Percentiles rank a stretch among this genome's conserved stretches.
Evolutionary conservation across 2,888 invertebrate genomes (phyloP).

Genomic region (Coecobrya sp.): DNA sequence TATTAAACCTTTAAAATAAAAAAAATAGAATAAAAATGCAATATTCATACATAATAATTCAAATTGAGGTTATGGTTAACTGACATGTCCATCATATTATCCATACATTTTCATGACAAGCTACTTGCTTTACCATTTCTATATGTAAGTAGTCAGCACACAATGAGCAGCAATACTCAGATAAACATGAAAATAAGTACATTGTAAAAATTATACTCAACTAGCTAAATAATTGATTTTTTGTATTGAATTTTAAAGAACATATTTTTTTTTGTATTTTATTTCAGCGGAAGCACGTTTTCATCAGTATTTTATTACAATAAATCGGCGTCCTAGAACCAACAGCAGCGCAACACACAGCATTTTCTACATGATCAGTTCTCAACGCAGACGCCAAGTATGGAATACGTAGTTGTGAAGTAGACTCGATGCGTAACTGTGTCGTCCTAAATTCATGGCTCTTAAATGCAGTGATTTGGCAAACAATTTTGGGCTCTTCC

Average conservation of each 20-base stretch:
- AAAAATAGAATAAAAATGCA: too few species aligned
- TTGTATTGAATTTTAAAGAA: not conserved
- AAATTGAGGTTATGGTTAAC: too few species aligned
- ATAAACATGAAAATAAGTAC: too few species aligned
- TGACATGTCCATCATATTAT: too few species aligned
- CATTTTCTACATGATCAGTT: slow-evolving; percentile 74
- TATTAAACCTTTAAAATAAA: too few species aligned
- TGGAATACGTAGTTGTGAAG: not conserved
- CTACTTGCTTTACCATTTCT: too few species aligned
- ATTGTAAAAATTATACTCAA: not conserved
- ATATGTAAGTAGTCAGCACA: too few species aligned
- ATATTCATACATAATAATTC: too few species aligned
- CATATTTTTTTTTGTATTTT: slow-evolving; percentile 18
- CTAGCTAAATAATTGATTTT: not conserved
- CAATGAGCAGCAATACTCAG: too few species aligned
- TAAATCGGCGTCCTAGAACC: not conserved
- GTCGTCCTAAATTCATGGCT: slow-evolving; percentile 72
- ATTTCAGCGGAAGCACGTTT: slow-evolving; percentile 65
- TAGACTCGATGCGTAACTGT: slow-evolving; percentile 73
- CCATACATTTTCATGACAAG: too few species aligned
- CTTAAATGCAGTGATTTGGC: slow-evolving; percentile 74
- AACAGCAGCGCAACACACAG: slow-evolving; percentile 29
- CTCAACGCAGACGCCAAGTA: slow-evolving; percentile 1
- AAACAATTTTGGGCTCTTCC: slow-evolving; percentile 76
- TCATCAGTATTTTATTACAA: slow-evolving; percentile 28